A percentile compares a stretch with the other conserved stretches of the same genome.
Conservation (phyloP, 2,797 vertebrate genomes). For the Takifugu rubripes region DNA sequence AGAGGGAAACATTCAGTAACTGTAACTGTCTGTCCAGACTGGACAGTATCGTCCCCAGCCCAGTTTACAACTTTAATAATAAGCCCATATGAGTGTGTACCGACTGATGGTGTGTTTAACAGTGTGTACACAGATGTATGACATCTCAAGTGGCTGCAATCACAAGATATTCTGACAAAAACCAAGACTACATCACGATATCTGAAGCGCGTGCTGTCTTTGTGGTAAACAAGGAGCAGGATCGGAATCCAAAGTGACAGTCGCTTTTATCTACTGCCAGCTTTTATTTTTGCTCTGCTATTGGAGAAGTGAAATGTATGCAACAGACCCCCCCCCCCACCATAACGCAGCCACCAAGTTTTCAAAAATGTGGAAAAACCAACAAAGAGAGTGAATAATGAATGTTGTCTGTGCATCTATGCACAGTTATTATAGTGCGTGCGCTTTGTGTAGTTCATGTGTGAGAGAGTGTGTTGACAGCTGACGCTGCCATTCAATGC, state of each 20-base stretch:
- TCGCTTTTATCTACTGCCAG: conserved; percentile 51
- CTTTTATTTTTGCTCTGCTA: conserved; percentile 34
- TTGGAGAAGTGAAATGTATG: conserved; percentile 9
- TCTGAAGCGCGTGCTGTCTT: conserved; percentile 15
- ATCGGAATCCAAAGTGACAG: conserved; percentile 52
- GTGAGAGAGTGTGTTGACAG: conserved; percentile 4
- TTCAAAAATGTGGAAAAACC: conserved; percentile 5
- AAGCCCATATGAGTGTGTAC: neutral
- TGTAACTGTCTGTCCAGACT: conserved; percentile 19
- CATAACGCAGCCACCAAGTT: no score
- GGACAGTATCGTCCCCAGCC: conserved; percentile 44
- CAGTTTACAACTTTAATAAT: conserved; percentile 49
- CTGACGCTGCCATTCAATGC: neutral
- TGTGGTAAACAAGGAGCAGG: conserved; percentile 33
- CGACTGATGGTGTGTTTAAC: neutral
- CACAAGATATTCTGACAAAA: neutral
- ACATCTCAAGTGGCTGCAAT: neutral
- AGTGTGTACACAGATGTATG: conserved; percentile 7
- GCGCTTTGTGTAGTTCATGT: conserved; percentile 1
- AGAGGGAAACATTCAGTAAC: conserved; percentile 54
- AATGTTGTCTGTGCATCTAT: conserved; percentile 10
- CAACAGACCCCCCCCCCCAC: neutral
- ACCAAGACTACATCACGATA: neutral
- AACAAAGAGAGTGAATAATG: conserved; percentile 24
- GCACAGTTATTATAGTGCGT: conserved; percentile 2